phyloP scores from a whole-genome alignment of 2,888 invertebrate genomes.

The Platynereis dumerilii region DNA sequence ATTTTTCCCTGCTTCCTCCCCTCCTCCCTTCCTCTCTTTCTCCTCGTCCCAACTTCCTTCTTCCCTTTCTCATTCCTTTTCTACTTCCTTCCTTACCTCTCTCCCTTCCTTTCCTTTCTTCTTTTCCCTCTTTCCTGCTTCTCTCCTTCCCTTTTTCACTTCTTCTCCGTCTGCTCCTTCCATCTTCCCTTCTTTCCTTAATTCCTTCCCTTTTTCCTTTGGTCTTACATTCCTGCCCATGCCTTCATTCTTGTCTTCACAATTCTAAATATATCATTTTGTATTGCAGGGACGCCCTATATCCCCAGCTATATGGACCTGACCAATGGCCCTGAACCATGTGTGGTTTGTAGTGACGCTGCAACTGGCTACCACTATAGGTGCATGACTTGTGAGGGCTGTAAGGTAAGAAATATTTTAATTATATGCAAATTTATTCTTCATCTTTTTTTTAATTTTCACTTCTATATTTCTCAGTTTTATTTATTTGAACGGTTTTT shows the following conservation, averaged over 20 bases:
- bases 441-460: slow-evolving; percentile 1
- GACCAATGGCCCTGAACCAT: slow-evolving; percentile 61
- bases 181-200: background rate
- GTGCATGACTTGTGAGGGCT: slow-evolving; percentile 65
- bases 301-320: slow-evolving; percentile 62
- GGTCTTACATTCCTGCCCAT: background rate
- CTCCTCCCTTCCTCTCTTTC: background rate
- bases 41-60: background rate
- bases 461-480: background rate
- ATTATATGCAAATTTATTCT: background rate
- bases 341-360: slow-evolving; percentile 64
- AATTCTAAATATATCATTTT: no score
- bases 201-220: background rate
- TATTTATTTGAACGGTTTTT: no score
- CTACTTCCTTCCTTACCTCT: slow-evolving; percentile 7
- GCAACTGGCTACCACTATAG: slow-evolving; percentile 66
- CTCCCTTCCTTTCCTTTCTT: background rate
- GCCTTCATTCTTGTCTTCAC: background rate
- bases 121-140: background rate
- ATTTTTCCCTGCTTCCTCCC: no score
- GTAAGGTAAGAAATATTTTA: slow-evolving; percentile 57
- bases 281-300: slow-evolving; percentile 52
- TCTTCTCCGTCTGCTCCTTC: background rate
- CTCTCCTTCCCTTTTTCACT: background rate
- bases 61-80: slow-evolving; percentile 8